Evolutionary conservation across 92 coral and sea anemone genomes (phyloP), one percentile per base, ranked within the genome.

Genomic region (Metridium senile): DNA sequence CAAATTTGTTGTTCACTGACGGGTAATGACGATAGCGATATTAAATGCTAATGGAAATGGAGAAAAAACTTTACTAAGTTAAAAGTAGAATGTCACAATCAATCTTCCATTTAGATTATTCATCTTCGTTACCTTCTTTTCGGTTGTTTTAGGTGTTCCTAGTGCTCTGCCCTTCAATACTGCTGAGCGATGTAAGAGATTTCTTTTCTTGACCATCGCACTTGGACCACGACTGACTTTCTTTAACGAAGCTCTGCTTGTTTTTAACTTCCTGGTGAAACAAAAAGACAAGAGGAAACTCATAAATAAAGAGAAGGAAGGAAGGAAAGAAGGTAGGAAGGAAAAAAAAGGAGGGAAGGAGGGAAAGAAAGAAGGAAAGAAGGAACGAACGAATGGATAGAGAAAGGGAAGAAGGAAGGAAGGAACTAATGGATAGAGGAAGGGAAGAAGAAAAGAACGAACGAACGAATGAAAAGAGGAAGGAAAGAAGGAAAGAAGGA

Each of bases 191-290:
- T 86, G 82, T 54, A 80, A 59, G 0, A 93, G 93, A 22, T 87
- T 78, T 10, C 78, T 66, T 29, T 79, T 63, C 25, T 85, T 87
- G n/a, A 76, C 91, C 19, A 86, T 22, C 9, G 74, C 87, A 54
- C 75, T 33, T 8, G 85, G 90, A 9, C 88, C 93, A 26, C 93
- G 71, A 34, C 85, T 79, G 0, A 84, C 86, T 58, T 78, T 81
- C 76, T 87, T 75, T 26, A 92, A 62, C 1, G 97, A 92, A 18
- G 93, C 93, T 13, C 89, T 75, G 83, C 89, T 71, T 19, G 74
- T 56, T 73, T 80, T 86, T 19, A 92, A 81, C n/a, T 76, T 66
- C 30, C 97, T 92, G 81, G 9, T 28, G 21, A 10, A 22, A 62
- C 18, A 51, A 28, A 2, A 45, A 11, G 18, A 52, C 1, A 47